Conservation (phyloP, 2,113 vertebrate species). For the Phyllopteryx taeniolatus region DNA sequence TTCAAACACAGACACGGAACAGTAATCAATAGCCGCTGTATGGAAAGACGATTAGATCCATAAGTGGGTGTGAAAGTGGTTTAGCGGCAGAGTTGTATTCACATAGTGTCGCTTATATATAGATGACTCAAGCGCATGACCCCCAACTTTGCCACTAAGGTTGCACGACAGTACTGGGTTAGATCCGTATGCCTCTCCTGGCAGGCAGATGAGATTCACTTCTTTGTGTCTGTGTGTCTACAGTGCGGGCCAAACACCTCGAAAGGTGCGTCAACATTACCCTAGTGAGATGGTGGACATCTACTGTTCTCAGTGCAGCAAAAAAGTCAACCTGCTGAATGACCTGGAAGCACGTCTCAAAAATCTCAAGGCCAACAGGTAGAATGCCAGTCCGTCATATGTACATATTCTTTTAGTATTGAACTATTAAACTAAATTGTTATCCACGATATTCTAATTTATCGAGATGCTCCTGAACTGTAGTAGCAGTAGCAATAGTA, state of each 20-base stretch:
- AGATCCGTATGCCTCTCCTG: background rate
- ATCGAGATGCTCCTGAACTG: too few species aligned
- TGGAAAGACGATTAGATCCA: background rate
- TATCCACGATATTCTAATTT: too few species aligned
- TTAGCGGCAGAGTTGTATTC: background rate
- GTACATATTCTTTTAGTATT: background rate
- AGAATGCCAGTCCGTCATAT: constrained; percentile 13
- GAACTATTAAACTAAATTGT: too few species aligned
- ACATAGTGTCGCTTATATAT: background rate
- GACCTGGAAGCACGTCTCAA: constrained; percentile 93
- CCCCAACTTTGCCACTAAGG: background rate
- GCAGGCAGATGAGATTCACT: background rate
- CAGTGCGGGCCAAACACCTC: constrained; percentile 93
- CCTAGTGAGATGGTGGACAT: constrained; percentile 83
- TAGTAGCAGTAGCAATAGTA: too few species aligned
- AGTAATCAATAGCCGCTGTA: background rate
- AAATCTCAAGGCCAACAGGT: constrained; percentile 94
- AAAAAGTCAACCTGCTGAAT: constrained; percentile 93
- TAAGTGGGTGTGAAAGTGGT: background rate
- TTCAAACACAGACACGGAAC: background rate
- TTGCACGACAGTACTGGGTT: background rate
- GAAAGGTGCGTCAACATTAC: constrained; percentile 82
- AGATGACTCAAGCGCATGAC: background rate
- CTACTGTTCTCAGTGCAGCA: constrained; percentile 97
- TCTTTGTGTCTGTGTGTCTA: constrained; percentile 30